Base-by-base conservation (phyloP, 2,113 vertebrate species). In the Misgurnus mizolepis region DNA sequence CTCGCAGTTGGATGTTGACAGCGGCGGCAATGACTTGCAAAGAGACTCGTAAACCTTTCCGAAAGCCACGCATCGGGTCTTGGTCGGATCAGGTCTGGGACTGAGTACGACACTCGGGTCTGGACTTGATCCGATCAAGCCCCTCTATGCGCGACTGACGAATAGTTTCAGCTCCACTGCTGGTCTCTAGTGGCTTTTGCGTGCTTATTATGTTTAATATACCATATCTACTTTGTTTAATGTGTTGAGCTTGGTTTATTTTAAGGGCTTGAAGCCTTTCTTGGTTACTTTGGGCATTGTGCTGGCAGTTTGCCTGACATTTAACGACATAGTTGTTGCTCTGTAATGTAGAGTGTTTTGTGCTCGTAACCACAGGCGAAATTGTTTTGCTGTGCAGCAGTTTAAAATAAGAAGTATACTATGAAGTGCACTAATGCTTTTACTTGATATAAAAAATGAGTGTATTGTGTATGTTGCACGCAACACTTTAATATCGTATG, bases 1-100 rank as follows among this genome's bases (percentile, higher is more conserved):
- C 84, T 81, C 77, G 45, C 79, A 82, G 73, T n/a, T 15, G 72
- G 79, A 88, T n/a, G 67, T 69, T 86, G 86, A 80, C 55, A 85
- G 82, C 41, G 40, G 70, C 14, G 65, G 5, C 34, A 65, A 60
- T 43, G 85, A 61, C 72, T 75, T 56, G 62, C 45, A 22, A 64
- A 68, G 67, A 56, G 61, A 65, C 40, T 67, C 68, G 9, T 61
- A 49, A 82, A 72, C 66, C 76, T 61, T 27, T 10, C 56, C 14
- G 67, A 62, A 70, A 78, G 62, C 73, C 14, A 45, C 50, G 69
- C 64, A 17, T 45, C 15, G 47, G 60, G 76, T 43, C 27, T 60
- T 27, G 40, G 50, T 53, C 82, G 43, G 61, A 67, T 61, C 53
- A 58, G 50, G 71, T 9, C 49, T 8, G 60, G 43, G 10, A 41